Percentiles rank a stretch among this genome's conserved stretches.
Evolutionary conservation across 2,888 invertebrate species (phyloP).

Genomic region (Abrostola triplasia): DNA sequence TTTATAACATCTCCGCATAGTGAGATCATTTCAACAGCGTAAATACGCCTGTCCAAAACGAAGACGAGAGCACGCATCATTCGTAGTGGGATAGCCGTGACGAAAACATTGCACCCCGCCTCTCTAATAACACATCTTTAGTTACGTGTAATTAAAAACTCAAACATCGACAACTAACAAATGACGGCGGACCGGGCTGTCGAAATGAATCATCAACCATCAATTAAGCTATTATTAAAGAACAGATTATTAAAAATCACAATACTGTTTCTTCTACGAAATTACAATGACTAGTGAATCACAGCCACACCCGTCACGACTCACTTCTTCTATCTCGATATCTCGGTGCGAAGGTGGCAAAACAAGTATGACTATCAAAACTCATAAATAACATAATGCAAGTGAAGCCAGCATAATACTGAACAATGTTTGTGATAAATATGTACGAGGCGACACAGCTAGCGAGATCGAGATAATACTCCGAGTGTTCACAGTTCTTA

Average conservation of each 20-base stretch:
- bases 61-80: constrained; percentile 62
- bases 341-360: constrained; percentile 75
- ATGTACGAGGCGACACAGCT: constrained; percentile 63
- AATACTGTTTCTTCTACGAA: constrained; percentile 76
- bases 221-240: constrained; percentile 82
- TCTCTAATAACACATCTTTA: constrained; percentile 82
- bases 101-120: constrained; percentile 78
- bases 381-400: constrained; percentile 72
- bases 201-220: constrained; percentile 78
- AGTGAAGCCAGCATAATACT: constrained; percentile 69
- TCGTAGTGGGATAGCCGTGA: constrained; percentile 74
- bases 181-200: constrained; percentile 70
- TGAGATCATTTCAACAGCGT: constrained; percentile 51
- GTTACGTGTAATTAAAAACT: constrained; percentile 86
- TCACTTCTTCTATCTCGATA: constrained; percentile 80
- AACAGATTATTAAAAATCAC: constrained; percentile 75
- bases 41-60: constrained; percentile 57
- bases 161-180: constrained; percentile 85
- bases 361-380: constrained; percentile 77
- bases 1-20: constrained; percentile 33
- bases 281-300: constrained; percentile 75
- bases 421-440: constrained; percentile 77
- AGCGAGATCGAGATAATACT: constrained; percentile 61
- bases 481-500: constrained; percentile 70
- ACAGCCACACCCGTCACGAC: constrained; percentile 80